Evolutionary conservation across 2,797 vertebrate species (phyloP).

Genomic region (Phrynocephalus vlangalii): DNA sequence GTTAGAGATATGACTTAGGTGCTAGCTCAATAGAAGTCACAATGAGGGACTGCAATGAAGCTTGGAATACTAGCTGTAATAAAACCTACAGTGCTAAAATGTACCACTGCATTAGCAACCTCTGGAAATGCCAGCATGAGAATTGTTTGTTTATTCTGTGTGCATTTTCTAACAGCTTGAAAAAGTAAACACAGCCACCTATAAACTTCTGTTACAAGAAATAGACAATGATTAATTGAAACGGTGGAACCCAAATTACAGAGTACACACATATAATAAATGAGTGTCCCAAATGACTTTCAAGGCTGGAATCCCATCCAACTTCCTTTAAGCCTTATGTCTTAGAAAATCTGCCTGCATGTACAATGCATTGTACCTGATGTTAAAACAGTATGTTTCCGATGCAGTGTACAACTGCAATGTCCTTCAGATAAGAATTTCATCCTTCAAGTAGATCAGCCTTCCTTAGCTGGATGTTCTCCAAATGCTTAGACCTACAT

Average conservation of each 20-base stretch:
- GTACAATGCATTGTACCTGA: too few relatives aligned
- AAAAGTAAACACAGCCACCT: not conserved
- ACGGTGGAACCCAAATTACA: not conserved
- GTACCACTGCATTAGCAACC: too few relatives aligned
- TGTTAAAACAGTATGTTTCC: not conserved
- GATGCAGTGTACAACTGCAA: too few relatives aligned
- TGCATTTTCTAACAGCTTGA: not conserved
- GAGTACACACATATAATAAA: not conserved
- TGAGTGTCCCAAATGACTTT: not conserved
- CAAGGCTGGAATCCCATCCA: not conserved
- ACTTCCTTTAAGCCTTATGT: not conserved
- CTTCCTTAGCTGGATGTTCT: not conserved
- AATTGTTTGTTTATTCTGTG: not conserved
- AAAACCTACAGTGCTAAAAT: not conserved
- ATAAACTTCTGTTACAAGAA: not conserved
- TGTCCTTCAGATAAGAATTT: not conserved
- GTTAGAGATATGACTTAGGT: not conserved
- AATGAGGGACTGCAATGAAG: not conserved
- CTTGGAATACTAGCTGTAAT: not conserved
- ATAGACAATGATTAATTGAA: not conserved
- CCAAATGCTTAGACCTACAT: not conserved
- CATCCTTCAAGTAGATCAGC: not conserved
- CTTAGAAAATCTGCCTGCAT: not conserved
- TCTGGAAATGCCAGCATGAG: not conserved
- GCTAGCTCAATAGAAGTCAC: not conserved